Evolutionary conservation across 2,113 vertebrate species (phyloP).

Genomic region (Patagioenas fasciata): DNA sequence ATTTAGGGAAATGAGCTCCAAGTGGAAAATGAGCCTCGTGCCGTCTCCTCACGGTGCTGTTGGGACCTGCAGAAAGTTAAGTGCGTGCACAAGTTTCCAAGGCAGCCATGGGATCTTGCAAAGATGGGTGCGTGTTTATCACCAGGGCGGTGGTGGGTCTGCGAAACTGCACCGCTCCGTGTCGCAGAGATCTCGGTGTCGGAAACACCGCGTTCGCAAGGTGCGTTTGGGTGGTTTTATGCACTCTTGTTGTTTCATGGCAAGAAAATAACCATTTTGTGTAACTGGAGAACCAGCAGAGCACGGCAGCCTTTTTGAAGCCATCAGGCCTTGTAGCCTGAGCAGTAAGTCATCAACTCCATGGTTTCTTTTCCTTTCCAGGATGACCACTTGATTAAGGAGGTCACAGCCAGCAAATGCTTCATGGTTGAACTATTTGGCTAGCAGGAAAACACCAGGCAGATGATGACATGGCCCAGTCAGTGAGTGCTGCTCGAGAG

Average conservation of each 20-base stretch:
- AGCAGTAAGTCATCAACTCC: not conserved
- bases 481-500: not conserved
- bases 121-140: rapidly evolving
- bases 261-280: not conserved
- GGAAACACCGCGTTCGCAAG: not conserved
- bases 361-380: not conserved
- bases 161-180: not conserved
- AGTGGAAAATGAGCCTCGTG: not conserved
- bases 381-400: not conserved
- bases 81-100: rapidly evolving
- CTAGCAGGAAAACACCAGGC: not conserved
- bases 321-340: not conserved
- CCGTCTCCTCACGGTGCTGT: rapidly evolving
- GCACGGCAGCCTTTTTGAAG: not conserved
- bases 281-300: not conserved
- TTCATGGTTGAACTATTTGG: not conserved
- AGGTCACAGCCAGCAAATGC: not conserved
- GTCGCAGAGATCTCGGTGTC: rapidly evolving
- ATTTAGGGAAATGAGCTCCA: not conserved
- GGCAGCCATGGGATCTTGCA: rapidly evolving
- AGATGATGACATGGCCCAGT: rapidly evolving
- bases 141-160: rapidly evolving
- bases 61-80: not conserved
- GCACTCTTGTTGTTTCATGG: not conserved
- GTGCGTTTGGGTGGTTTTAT: not conserved